Conservation (phyloP, 53 echinoderm and acorn worm species). For the Paracentrotus lividus region DNA sequence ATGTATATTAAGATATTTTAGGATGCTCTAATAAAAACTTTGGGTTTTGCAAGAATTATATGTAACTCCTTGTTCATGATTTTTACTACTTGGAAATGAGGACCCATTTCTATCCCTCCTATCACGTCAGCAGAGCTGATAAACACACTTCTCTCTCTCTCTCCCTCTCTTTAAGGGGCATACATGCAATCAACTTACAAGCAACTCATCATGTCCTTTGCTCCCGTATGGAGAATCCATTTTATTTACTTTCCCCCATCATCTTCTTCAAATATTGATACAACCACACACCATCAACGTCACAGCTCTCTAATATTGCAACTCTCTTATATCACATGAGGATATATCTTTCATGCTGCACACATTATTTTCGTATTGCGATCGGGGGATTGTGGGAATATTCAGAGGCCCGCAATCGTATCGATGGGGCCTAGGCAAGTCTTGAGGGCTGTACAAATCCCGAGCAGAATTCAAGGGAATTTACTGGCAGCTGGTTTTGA, state of each 20-base stretch:
- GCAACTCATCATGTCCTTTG: slow-evolving; percentile 15
- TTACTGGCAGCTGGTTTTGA: not conserved
- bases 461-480: not conserved
- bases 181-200: slow-evolving; percentile 17
- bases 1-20: too few relatives aligned
- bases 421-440: not conserved
- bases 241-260: slow-evolving; percentile 48
- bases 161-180: not conserved
- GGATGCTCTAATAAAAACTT: too few relatives aligned
- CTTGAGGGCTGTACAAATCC: not conserved
- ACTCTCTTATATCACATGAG: not conserved
- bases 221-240: slow-evolving; percentile 55
- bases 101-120: too few relatives aligned
- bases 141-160: too few relatives aligned
- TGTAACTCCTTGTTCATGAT: too few relatives aligned
- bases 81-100: too few relatives aligned
- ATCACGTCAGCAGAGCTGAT: too few relatives aligned
- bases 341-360: not conserved
- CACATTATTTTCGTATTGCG: not conserved
- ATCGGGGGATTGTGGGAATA: not conserved
- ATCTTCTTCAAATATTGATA: slow-evolving; percentile 60
- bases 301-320: slow-evolving; percentile 11
- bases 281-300: slow-evolving; percentile 39
- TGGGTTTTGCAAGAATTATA: too few relatives aligned
- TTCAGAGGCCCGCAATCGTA: not conserved